These are phyloP conservation scores for Hydrozoanthus tunicans DNA, from an alignment of 64 coral and sea anemone species.

Conservation along the genomic window DNA sequence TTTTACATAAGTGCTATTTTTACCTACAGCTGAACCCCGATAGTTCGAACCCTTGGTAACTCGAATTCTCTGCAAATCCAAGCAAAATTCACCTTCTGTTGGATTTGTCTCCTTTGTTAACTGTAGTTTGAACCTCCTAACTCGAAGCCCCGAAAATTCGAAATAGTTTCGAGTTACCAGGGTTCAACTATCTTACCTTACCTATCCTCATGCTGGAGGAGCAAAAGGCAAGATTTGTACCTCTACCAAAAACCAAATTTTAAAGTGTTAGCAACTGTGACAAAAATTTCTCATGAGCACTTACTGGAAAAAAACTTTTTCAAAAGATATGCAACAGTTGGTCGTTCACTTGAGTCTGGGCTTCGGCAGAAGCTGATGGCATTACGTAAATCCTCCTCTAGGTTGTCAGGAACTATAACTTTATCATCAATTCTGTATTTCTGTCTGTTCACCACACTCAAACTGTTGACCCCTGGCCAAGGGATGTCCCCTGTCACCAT, in stretches of 20 bases:
- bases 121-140: too few species aligned
- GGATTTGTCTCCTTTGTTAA: too few species aligned
- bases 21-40: too few species aligned
- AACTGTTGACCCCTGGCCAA: constrained; percentile 62
- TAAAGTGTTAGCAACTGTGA: background rate
- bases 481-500: constrained; percentile 77
- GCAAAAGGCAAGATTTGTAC: background rate
- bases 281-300: background rate
- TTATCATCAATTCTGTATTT: constrained; percentile 49
- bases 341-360: constrained; percentile 44
- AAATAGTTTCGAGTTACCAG: too few species aligned
- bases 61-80: too few species aligned
- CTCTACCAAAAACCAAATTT: background rate
- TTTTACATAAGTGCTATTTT: too few species aligned
- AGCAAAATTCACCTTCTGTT: too few species aligned
- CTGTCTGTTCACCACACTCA: constrained; percentile 62
- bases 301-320: constrained; percentile 67
- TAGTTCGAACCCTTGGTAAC: too few species aligned
- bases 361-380: constrained; percentile 64
- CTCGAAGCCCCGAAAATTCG: too few species aligned
- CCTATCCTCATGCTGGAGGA: too few species aligned
- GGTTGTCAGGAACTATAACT: constrained; percentile 63
- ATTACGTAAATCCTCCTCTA: constrained; percentile 54
- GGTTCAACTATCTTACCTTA: too few species aligned
- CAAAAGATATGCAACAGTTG: constrained; percentile 55